phyloP scores from a whole-genome alignment of 2,113 vertebrate genomes.

The Stictonetta naevosa region DNA sequence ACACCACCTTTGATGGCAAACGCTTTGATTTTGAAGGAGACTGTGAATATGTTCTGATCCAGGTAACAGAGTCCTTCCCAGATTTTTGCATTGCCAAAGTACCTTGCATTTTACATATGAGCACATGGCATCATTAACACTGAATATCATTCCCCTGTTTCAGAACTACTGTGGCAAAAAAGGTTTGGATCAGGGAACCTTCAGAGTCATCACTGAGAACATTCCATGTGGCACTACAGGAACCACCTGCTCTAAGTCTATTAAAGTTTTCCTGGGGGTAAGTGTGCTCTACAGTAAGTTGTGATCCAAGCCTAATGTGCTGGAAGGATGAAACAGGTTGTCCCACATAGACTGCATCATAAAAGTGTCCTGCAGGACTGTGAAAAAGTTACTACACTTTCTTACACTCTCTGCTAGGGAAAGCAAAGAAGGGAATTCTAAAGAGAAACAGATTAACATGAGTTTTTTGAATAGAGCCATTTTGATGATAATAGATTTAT shows the following conservation, averaged over 20 bases:
- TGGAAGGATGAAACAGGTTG: not conserved
- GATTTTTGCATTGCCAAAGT: not conserved
- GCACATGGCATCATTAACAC: not conserved
- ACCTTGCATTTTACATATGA: not conserved
- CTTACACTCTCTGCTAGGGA: not conserved
- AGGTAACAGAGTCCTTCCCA: slow-evolving; percentile 78
- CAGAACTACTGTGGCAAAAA: slow-evolving; percentile 85
- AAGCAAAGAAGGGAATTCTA: not conserved
- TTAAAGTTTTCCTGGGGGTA: slow-evolving; percentile 90
- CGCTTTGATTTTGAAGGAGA: slow-evolving; percentile 89
- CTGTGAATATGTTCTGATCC: slow-evolving; percentile 91
- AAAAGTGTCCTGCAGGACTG: not conserved
- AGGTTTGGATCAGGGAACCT: slow-evolving; percentile 69
- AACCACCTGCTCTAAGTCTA: slow-evolving; percentile 91
- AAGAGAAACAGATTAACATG: not conserved
- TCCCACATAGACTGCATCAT: not conserved
- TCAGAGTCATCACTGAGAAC: slow-evolving; percentile 91
- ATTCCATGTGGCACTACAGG: slow-evolving; percentile 91
- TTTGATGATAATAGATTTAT: not conserved
- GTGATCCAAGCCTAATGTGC: not conserved
- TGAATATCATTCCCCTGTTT: not conserved
- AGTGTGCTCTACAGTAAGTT: slow-evolving; percentile 32
- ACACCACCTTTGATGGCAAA: slow-evolving; percentile 91
- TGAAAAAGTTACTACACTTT: not conserved
- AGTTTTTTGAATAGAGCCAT: not conserved